Percentiles rank a stretch among this genome's conserved stretches.
These are phyloP conservation scores for Uromys caudimaculatus DNA, from an alignment of 2,797 vertebrate species.

Conservation along the genomic window DNA sequence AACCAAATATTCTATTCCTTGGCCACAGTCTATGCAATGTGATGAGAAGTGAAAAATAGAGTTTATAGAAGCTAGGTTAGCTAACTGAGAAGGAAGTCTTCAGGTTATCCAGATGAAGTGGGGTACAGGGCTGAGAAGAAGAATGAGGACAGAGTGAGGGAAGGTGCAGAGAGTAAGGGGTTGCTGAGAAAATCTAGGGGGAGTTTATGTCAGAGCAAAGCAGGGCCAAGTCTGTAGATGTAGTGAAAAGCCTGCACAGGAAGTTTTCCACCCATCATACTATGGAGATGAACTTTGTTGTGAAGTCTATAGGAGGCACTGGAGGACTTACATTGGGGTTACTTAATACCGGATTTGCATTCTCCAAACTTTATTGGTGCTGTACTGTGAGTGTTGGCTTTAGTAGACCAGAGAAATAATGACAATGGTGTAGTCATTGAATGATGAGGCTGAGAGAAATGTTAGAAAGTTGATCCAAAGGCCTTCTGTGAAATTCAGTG, in stretches of 20 bases:
- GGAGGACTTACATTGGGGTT: background rate
- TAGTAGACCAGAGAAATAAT: background rate
- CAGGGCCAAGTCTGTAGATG: background rate
- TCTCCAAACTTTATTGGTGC: background rate
- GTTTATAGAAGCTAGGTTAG: background rate
- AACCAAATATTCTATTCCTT: background rate
- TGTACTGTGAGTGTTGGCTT: background rate
- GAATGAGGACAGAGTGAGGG: background rate
- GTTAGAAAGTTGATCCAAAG: conserved; percentile 15
- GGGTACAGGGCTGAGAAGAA: background rate
- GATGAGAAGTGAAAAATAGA: background rate
- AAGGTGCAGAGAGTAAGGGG: background rate
- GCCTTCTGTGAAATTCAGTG: background rate
- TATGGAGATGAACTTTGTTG: background rate
- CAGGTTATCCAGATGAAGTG: background rate
- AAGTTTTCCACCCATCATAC: background rate
- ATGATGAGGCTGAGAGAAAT: background rate
- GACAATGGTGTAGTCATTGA: background rate
- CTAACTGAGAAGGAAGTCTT: background rate
- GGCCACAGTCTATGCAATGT: background rate
- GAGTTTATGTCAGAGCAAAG: background rate
- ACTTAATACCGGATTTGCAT: background rate
- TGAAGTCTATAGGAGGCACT: background rate
- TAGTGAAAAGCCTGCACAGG: background rate
- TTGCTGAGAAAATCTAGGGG: background rate